Conservation (phyloP, 2,113 vertebrate genomes). For the Emydura subglobosa region DNA sequence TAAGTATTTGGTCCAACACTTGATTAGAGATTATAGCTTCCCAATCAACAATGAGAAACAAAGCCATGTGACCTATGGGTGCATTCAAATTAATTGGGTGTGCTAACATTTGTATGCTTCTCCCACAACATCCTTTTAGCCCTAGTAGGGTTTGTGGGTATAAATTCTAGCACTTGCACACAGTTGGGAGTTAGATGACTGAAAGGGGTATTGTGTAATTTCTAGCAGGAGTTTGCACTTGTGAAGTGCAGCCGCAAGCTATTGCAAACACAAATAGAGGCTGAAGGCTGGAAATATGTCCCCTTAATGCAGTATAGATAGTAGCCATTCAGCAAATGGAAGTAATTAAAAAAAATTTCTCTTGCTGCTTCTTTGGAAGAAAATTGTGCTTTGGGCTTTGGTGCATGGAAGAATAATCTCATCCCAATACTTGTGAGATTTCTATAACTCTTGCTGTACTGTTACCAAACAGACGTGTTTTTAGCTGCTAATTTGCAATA, state of each 20-base stretch:
- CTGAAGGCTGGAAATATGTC: neutral
- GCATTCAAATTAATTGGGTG: neutral
- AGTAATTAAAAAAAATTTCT: conserved; percentile 28
- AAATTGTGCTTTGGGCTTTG: neutral
- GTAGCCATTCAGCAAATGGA: neutral
- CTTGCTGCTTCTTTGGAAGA: neutral
- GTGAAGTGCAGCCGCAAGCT: neutral
- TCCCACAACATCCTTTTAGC: neutral
- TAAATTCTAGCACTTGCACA: neutral
- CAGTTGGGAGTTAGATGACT: neutral
- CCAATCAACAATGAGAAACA: neutral
- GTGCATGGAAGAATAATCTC: conserved; percentile 19
- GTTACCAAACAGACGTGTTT: conserved; percentile 9
- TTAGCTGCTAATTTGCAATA: conserved; percentile 49
- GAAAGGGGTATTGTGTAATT: neutral
- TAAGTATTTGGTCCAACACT: accelerated
- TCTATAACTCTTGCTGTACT: neutral
- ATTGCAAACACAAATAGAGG: neutral
- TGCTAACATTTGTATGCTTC: neutral
- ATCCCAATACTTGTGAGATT: conserved; percentile 21
- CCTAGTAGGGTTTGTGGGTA: neutral
- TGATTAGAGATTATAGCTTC: neutral
- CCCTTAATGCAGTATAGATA: neutral
- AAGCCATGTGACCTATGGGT: neutral
- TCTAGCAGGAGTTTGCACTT: neutral